Conservation (phyloP, 1,140 invertebrate species). For the Penaeus chinensis region DNA sequence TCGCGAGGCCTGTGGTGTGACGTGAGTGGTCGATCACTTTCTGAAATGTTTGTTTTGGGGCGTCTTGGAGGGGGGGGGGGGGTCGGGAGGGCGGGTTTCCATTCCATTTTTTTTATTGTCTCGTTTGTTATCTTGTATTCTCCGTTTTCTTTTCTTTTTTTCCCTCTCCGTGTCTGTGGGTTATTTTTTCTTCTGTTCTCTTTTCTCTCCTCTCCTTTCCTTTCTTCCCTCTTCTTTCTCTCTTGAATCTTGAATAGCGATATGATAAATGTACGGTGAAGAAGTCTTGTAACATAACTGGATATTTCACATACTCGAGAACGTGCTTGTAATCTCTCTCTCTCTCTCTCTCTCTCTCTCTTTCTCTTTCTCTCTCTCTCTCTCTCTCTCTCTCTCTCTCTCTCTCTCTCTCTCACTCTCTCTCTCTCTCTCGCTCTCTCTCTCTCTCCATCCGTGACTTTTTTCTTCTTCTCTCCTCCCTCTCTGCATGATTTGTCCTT, state of each 20-base stretch:
- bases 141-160: neutral
- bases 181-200: neutral
- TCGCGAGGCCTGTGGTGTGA: no score
- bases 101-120: neutral
- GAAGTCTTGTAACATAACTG: no score
- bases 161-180: neutral
- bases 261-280: no score
- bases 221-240: neutral
- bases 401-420: neutral
- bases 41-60: no score
- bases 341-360: neutral
- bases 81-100: no score
- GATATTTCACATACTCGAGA: no score
- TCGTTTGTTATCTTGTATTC: neutral
- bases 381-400: neutral
- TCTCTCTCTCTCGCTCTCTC: conserved; percentile 19
- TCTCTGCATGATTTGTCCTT: neutral
- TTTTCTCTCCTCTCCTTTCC: neutral
- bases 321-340: neutral
- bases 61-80: no score
- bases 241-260: neutral
- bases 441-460: neutral
- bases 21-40: no score
- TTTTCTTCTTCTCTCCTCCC: neutral
- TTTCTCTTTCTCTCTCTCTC: neutral